A percentile compares a stretch with the other conserved stretches of the same genome.
phyloP scores from a whole-genome alignment of 2,888 invertebrate genomes.

The Catocala nupta region DNA sequence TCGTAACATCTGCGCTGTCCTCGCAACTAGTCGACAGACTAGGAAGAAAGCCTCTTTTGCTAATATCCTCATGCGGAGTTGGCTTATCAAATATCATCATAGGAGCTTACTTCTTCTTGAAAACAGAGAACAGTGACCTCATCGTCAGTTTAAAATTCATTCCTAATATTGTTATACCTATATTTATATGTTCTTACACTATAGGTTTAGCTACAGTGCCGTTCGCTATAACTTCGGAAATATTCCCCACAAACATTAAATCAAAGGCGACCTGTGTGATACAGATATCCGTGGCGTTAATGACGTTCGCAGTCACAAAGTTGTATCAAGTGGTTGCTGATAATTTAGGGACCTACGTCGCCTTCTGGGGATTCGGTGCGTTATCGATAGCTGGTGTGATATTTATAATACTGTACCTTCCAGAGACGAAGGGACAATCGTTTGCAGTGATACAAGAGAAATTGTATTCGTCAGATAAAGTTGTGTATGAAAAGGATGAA shows the following conservation, averaged over 20 bases:
- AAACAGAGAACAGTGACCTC: constrained; percentile 78
- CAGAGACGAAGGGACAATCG: constrained; percentile 89
- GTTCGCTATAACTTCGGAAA: constrained; percentile 88
- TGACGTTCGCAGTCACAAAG: constrained; percentile 88
- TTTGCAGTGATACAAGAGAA: constrained; percentile 87
- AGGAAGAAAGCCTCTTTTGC: constrained; percentile 88
- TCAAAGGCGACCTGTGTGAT: constrained; percentile 89
- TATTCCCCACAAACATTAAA: constrained; percentile 89
- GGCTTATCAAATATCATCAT: constrained; percentile 84
- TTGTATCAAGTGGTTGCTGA: constrained; percentile 86
- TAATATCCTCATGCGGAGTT: constrained; percentile 87
- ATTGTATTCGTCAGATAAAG: constrained; percentile 73
- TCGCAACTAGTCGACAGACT: constrained; percentile 88
- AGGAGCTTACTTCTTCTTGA: constrained; percentile 86
- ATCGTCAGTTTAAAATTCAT: constrained; percentile 83
- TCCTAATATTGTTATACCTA: constrained; percentile 87
- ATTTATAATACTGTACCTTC: constrained; percentile 83
- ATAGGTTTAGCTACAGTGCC: constrained; percentile 89
- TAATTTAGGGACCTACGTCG: constrained; percentile 82
- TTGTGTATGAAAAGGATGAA: constrained; percentile 72
- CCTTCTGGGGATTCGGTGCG: constrained; percentile 86
- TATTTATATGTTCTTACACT: constrained; percentile 88
- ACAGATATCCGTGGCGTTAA: constrained; percentile 87
- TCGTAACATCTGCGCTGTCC: constrained; percentile 86
- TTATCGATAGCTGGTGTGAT: constrained; percentile 84